Evolutionary conservation across 2,888 invertebrate species (phyloP).

Genomic region (Stenotaenia linearis): DNA sequence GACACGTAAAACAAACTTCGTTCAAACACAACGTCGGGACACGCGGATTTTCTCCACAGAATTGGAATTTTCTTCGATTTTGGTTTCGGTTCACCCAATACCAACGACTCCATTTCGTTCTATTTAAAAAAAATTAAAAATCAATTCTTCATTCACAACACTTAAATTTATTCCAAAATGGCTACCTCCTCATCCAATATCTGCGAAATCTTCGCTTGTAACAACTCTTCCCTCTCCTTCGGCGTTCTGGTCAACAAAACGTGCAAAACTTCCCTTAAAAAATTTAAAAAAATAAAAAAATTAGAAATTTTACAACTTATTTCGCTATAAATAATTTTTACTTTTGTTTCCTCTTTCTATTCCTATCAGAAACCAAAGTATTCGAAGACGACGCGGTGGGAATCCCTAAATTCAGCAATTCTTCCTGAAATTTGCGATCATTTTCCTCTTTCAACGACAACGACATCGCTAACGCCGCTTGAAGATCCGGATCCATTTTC

Average conservation of each 20-base stretch:
- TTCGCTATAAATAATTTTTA: too few species aligned
- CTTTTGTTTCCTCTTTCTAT: conserved; percentile 32
- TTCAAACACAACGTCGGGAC: too few species aligned
- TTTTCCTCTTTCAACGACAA: conserved; percentile 49
- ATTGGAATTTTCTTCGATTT: too few species aligned
- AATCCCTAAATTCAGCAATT: conserved; percentile 42
- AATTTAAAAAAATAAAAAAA: not conserved
- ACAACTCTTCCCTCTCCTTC: not conserved
- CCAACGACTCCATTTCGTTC: too few species aligned
- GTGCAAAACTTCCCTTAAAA: not conserved
- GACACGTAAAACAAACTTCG: too few species aligned
- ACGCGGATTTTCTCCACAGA: too few species aligned
- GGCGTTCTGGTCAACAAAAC: not conserved
- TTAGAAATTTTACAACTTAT: too few species aligned
- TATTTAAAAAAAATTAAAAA: too few species aligned
- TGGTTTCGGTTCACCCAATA: too few species aligned
- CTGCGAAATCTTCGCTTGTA: not conserved
- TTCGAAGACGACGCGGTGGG: conserved; percentile 27
- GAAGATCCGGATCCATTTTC: conserved; percentile 45
- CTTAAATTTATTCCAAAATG: too few species aligned
- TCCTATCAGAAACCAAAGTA: conserved; percentile 20
- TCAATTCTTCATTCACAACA: too few species aligned
- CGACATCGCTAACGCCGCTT: conserved; percentile 50
- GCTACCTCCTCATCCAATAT: not conserved
- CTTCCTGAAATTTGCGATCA: conserved; percentile 43